Evolutionary conservation across 2,888 invertebrate genomes (phyloP), one percentile per base, ranked within the genome.

Genomic region (Seira musarum): DNA sequence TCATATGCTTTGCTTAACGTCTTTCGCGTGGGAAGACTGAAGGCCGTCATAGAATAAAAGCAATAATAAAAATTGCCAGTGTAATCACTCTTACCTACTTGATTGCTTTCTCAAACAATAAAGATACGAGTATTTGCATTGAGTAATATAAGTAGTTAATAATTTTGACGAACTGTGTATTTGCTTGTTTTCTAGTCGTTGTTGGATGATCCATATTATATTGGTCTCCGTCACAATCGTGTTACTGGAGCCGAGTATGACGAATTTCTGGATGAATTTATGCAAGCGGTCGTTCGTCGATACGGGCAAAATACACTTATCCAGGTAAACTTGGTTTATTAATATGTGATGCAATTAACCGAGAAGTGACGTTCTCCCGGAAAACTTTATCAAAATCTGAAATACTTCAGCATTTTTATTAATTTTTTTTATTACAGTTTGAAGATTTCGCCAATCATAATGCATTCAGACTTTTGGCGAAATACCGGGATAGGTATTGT

Each of bases 401-500:
- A n/a, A n/a, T n/a, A n/a, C 25, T 19, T 30, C 17, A 15, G 25
- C 57, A 35, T 10, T 15, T 46, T 10, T 57, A 17, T 30, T 6
- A 46, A 53, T 78, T 78, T 49, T 65, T 64, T 66, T 64, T 61
- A 72, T 90, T 93, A 68, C 92, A 97, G 91, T 99, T 99, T 90
- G 99, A 99, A 91, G 99, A 99, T 91, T 99, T 99, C 89, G 99
- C 94, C 72, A 99, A 99, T 88, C 92, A 94, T 10, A 99, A 99
- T 90, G 99, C 99, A 5, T 99, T 99, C 91, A 91, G 95, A 46
- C 91, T 99, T 74, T 91, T 99, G 84, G 94, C 93, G 87, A 96
- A 95, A 89, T 99, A 99, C 90, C 92, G 96, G 60, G 91, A 95
- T 87, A 89, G 92, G 88, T 94, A 95, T 90, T 99, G 98, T 90